phyloP scores from a whole-genome alignment of 2,888 invertebrate genomes.

The Vandiemenella viatica region DNA sequence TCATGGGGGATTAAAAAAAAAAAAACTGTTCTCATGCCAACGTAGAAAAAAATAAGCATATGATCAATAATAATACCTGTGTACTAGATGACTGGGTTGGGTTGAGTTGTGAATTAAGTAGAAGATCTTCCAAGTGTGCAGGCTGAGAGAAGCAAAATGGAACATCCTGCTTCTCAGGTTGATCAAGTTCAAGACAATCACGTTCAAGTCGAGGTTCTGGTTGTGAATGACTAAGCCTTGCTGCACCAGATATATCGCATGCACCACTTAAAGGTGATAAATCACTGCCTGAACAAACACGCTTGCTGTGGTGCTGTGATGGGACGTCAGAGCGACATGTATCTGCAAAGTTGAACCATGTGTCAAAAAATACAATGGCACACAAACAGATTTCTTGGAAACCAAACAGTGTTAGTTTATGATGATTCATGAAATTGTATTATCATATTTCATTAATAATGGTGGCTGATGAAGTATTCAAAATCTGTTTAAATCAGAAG shows the following conservation, averaged over 20 bases:
- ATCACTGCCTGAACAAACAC: conserved; percentile 19
- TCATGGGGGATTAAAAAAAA: too few species aligned
- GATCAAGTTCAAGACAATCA: conserved; percentile 24
- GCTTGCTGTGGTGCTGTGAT: conserved; percentile 16
- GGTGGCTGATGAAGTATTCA: too few species aligned
- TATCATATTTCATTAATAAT: too few species aligned
- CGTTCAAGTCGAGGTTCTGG: conserved; percentile 22
- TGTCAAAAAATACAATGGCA: background rate
- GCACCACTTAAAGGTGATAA: conserved; percentile 16
- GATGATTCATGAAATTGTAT: too few species aligned
- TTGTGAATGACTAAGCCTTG: conserved; percentile 33
- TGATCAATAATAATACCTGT: too few species aligned
- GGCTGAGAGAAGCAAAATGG: conserved; percentile 77
- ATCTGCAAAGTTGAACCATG: too few species aligned
- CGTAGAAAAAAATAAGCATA: too few species aligned
- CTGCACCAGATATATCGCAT: conserved; percentile 22
- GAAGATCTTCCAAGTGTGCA: conserved; percentile 61
- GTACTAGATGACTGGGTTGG: conserved; percentile 32
- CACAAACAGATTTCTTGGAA: background rate
- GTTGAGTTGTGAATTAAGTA: conserved; percentile 54
- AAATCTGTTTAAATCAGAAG: too few species aligned
- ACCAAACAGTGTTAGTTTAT: too few species aligned
- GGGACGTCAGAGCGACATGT: too few species aligned
- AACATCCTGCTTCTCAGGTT: conserved; percentile 20
- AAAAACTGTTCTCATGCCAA: too few species aligned